phyloP scores from a whole-genome alignment of 2,888 invertebrate species.

The Amorpha juglandis region DNA sequence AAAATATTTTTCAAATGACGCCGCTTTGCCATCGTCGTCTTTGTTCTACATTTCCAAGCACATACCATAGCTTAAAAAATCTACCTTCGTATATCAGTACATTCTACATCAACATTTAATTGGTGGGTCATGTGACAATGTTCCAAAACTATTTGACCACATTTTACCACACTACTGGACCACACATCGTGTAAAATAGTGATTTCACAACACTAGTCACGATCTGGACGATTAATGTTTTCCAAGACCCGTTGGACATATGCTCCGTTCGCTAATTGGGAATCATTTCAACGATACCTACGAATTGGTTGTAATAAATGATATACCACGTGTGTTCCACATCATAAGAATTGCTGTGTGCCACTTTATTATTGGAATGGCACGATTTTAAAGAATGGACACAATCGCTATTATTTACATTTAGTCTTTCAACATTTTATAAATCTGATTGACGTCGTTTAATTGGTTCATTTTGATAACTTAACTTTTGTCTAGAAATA shows the following conservation, averaged over 20 bases:
- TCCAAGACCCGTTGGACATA: constrained; percentile 39
- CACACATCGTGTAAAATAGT: constrained; percentile 50
- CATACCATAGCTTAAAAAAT: constrained; percentile 17
- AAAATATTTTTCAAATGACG: constrained; percentile 13
- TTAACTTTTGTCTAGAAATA: no score
- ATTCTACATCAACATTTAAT: constrained; percentile 33
- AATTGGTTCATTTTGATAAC: no score
- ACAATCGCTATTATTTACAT: not conserved
- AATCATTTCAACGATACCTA: constrained; percentile 14
- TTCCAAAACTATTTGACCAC: constrained; percentile 35
- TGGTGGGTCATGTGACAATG: constrained; percentile 32
- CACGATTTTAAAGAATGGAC: not conserved
- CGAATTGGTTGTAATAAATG: constrained; percentile 2
- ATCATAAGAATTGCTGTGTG: constrained; percentile 7
- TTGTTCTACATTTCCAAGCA: constrained; percentile 24
- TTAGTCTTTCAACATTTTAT: not conserved
- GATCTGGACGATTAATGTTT: constrained; percentile 47
- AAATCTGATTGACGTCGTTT: no score
- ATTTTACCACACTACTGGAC: constrained; percentile 35
- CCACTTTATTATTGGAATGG: not conserved
- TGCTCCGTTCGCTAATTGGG: constrained; percentile 24
- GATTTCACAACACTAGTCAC: constrained; percentile 51
- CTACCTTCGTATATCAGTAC: constrained; percentile 5
- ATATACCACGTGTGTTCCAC: constrained; percentile 8
- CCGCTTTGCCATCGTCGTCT: not conserved